Conservation (phyloP, 2,888 invertebrate genomes). For the Drosophila robusta region DNA sequence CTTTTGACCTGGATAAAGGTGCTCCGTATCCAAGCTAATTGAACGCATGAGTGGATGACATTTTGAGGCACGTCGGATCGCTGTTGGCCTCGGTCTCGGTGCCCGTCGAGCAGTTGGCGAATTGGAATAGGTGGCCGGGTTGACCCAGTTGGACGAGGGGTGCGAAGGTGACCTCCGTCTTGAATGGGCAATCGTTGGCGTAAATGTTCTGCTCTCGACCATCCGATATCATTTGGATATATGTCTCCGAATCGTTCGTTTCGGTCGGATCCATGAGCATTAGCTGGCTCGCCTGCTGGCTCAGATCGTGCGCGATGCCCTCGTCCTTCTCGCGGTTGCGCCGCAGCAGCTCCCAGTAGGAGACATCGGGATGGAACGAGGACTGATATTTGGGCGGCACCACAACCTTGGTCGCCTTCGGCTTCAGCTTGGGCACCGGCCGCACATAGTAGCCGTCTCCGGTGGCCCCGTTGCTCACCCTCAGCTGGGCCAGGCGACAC, state of each 20-base stretch:
- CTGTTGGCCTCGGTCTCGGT: too few relatives aligned
- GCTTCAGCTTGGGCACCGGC: neutral
- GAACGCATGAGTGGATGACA: neutral
- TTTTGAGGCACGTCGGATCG: too few relatives aligned
- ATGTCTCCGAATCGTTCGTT: neutral
- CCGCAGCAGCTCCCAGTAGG: conserved; percentile 22
- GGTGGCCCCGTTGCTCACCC: conserved; percentile 40
- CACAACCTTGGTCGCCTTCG: neutral
- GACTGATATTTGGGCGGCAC: conserved; percentile 5
- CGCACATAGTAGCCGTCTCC: conserved; percentile 50
- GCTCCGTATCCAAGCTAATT: neutral
- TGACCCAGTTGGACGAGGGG: neutral
- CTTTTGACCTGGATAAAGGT: neutral
- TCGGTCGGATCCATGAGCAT: neutral
- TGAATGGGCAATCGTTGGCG: neutral
- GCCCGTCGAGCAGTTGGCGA: neutral
- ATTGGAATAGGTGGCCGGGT: neutral
- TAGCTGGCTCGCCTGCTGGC: neutral
- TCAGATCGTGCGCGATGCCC: neutral
- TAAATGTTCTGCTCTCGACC: neutral
- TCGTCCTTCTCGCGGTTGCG: neutral
- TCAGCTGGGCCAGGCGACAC: conserved; percentile 4
- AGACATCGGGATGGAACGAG: conserved; percentile 7
- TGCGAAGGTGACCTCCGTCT: neutral
- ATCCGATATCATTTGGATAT: neutral